These are phyloP conservation scores for Chiloscyllium punctatum DNA, from an alignment of 2,797 vertebrate species.

Conservation along the genomic window DNA sequence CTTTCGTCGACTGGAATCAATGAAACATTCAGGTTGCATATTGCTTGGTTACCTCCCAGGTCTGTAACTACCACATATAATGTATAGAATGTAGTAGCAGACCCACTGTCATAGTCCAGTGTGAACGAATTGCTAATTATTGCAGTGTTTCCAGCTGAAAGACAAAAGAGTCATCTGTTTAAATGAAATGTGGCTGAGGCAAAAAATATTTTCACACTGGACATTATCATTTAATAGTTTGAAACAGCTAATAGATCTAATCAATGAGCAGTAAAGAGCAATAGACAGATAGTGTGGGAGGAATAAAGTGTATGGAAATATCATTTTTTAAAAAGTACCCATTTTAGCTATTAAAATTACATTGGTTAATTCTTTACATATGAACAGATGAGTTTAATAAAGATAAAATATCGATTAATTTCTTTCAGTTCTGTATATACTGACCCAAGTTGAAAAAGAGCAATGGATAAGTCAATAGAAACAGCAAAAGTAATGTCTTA, in stretches of 20 bases:
- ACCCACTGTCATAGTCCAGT: conserved; percentile 9
- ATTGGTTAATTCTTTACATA: too few species aligned
- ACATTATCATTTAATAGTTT: background rate
- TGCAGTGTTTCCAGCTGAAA: conserved; percentile 14
- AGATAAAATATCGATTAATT: too few species aligned
- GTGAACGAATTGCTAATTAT: background rate
- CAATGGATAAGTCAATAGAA: too few species aligned
- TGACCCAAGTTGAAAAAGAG: too few species aligned
- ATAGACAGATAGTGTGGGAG: background rate
- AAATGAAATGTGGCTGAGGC: background rate
- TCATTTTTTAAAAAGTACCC: too few species aligned
- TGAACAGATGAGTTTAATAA: too few species aligned
- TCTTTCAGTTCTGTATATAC: too few species aligned
- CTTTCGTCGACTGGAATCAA: background rate
- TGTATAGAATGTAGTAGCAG: background rate
- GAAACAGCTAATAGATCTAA: background rate
- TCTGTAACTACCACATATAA: background rate
- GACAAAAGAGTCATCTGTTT: background rate
- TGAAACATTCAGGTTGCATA: background rate
- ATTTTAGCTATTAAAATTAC: too few species aligned
- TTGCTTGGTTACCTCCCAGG: background rate
- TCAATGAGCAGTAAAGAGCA: background rate
- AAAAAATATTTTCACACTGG: background rate
- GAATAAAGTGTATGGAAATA: background rate
- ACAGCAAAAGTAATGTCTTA: too few species aligned